These are phyloP conservation scores for Bostrychus sinensis DNA, from an alignment of 2,113 vertebrate genomes.

Conservation along the genomic window DNA sequence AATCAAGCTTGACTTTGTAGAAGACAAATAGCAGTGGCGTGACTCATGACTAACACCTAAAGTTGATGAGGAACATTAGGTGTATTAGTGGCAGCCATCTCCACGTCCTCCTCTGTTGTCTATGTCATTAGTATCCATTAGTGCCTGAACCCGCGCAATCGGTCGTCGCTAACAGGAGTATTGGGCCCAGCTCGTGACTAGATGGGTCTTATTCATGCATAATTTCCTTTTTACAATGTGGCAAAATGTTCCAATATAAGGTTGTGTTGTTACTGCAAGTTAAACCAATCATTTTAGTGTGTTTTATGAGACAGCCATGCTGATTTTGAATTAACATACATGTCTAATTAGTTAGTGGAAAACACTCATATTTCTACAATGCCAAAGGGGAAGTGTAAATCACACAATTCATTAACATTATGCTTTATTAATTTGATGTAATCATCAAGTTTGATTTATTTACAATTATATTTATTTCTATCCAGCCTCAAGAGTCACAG, in stretches of 20 bases:
- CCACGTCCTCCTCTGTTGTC: slow-evolving; percentile 15
- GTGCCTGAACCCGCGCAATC: slow-evolving; percentile 15
- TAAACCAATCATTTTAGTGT: too few relatives aligned
- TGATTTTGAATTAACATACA: too few relatives aligned
- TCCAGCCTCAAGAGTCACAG: too few relatives aligned
- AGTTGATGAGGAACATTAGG: neutral
- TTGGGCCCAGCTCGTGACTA: slow-evolving; percentile 20
- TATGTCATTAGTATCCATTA: slow-evolving; percentile 37
- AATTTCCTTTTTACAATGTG: slow-evolving; percentile 20
- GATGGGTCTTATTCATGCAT: slow-evolving; percentile 26
- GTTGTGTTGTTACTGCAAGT: too few relatives aligned
- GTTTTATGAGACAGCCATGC: too few relatives aligned
- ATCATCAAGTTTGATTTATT: too few relatives aligned
- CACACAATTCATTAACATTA: too few relatives aligned
- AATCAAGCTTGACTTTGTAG: neutral
- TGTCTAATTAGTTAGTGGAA: too few relatives aligned
- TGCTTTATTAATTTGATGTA: too few relatives aligned
- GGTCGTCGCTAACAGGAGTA: slow-evolving; percentile 19
- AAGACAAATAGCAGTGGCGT: neutral
- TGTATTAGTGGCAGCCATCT: neutral
- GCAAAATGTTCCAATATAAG: slow-evolving; percentile 14
- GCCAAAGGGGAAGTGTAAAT: too few relatives aligned
- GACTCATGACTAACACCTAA: slow-evolving; percentile 1
- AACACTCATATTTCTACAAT: too few relatives aligned
- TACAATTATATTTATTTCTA: too few relatives aligned